These are phyloP conservation scores for Oscheius onirici DNA, from an alignment of 2,888 invertebrate genomes.

Conservation along the genomic window DNA sequence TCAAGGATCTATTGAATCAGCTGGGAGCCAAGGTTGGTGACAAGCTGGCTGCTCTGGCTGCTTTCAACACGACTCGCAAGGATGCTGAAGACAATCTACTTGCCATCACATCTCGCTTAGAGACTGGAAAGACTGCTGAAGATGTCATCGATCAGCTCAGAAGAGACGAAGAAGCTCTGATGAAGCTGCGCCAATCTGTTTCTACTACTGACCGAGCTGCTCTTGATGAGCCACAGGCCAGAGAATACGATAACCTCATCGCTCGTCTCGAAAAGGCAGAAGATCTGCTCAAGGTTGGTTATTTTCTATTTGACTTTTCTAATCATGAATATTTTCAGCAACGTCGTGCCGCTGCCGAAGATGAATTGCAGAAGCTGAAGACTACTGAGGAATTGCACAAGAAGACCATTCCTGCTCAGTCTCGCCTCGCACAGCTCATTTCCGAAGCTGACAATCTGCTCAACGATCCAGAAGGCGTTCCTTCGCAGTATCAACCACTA, in stretches of 20 bases:
- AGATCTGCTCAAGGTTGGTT: conserved; percentile 36
- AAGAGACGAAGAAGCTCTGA: conserved; percentile 36
- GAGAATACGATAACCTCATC: conserved; percentile 44
- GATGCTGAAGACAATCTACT: conserved; percentile 48
- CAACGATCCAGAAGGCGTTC: conserved; percentile 44
- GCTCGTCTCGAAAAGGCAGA: conserved; percentile 44
- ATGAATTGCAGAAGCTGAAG: conserved; percentile 39
- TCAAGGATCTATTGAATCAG: conserved; percentile 47
- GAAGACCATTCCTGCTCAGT: conserved; percentile 31
- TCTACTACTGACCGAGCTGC: conserved; percentile 35
- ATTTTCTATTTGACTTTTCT: conserved; percentile 11
- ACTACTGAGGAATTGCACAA: conserved; percentile 40
- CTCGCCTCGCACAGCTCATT: conserved; percentile 43
- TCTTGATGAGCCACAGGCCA: conserved; percentile 43
- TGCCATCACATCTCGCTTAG: conserved; percentile 34
- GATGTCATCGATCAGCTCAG: conserved; percentile 37
- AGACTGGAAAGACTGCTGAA: conserved; percentile 27
- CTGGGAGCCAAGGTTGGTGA: conserved; percentile 49
- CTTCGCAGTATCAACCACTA: conserved; percentile 40
- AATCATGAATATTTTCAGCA: conserved; percentile 35
- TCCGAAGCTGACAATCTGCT: conserved; percentile 43
- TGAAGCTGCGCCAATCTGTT: conserved; percentile 36
- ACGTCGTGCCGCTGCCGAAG: conserved; percentile 41
- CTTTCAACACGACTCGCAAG: conserved; percentile 51
- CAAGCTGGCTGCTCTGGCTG: conserved; percentile 51